Conservation (phyloP, 2,797 vertebrate genomes). For the Mormyrus hasselquistii region DNA sequence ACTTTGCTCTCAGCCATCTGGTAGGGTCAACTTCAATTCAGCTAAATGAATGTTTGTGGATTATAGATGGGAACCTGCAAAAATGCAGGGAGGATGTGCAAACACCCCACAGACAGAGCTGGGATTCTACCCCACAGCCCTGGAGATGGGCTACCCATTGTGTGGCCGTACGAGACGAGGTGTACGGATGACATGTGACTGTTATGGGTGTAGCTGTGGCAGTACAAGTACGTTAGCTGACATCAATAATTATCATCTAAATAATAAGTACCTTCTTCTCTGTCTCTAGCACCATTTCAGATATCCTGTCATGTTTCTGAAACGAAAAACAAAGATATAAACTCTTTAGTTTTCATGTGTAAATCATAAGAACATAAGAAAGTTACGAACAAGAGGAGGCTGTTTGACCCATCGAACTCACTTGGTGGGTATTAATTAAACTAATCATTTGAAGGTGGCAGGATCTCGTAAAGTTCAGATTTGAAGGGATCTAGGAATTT, state of each 20-base stretch:
- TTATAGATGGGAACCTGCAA: background rate
- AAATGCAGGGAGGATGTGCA: background rate
- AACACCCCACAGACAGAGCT: background rate
- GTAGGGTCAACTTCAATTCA: background rate
- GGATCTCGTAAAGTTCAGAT: background rate
- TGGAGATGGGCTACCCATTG: background rate
- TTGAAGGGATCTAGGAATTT: background rate
- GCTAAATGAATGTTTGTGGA: background rate
- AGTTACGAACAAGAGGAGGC: background rate
- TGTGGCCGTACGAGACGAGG: background rate
- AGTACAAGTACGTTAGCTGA: background rate
- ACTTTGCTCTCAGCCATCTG: background rate
- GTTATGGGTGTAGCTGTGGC: background rate
- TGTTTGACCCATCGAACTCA: background rate
- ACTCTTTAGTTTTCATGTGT: background rate
- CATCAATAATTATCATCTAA: background rate
- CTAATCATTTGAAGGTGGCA: background rate
- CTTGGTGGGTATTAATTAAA: background rate
- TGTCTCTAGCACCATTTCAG: conserved; percentile 69
- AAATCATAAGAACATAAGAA: background rate
- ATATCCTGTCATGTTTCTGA: conserved; percentile 67
- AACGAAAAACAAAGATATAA: conserved; percentile 24
- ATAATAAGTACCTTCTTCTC: conserved; percentile 74
- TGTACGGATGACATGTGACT: background rate
- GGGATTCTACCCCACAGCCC: background rate